Evolutionary conservation across 2,797 vertebrate genomes (phyloP).

Genomic region (Pipistrellus pygmaeus): DNA sequence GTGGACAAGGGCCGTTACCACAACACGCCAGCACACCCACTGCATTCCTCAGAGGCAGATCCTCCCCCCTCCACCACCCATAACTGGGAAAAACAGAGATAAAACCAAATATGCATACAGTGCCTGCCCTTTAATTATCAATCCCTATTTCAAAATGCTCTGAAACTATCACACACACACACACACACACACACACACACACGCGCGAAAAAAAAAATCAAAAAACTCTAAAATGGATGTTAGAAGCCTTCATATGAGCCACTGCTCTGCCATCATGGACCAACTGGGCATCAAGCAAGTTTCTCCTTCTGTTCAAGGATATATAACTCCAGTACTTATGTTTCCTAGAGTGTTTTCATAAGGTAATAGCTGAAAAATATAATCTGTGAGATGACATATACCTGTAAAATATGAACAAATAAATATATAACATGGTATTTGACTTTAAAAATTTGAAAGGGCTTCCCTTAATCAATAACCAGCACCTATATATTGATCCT

Average conservation of each 20-base stretch:
- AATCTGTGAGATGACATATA: not conserved
- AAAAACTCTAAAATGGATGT: not conserved
- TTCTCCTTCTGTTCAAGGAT: not conserved
- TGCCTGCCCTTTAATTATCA: not conserved
- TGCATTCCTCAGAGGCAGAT: not conserved
- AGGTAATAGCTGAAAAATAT: not conserved
- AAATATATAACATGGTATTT: not conserved
- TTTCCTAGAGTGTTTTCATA: not conserved
- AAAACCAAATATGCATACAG: not conserved
- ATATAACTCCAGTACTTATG: not conserved
- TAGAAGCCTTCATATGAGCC: not conserved
- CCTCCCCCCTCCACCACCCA: no score
- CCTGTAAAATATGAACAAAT: not conserved
- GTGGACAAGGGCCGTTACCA: not conserved
- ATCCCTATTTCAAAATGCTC: not conserved
- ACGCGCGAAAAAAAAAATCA: no score
- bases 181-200: no score
- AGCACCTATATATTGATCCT: not conserved
- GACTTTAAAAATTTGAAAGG: conserved; percentile 2
- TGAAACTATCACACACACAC: not conserved
- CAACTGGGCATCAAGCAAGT: not conserved
- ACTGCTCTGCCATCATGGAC: not conserved
- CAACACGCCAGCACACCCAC: no score
- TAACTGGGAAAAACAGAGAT: not conserved
- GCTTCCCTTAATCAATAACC: conserved; percentile 19